Evolutionary conservation across 2,113 vertebrate genomes (phyloP), one percentile per base, ranked within the genome.

Genomic region (Phrynosoma blainvillii): DNA sequence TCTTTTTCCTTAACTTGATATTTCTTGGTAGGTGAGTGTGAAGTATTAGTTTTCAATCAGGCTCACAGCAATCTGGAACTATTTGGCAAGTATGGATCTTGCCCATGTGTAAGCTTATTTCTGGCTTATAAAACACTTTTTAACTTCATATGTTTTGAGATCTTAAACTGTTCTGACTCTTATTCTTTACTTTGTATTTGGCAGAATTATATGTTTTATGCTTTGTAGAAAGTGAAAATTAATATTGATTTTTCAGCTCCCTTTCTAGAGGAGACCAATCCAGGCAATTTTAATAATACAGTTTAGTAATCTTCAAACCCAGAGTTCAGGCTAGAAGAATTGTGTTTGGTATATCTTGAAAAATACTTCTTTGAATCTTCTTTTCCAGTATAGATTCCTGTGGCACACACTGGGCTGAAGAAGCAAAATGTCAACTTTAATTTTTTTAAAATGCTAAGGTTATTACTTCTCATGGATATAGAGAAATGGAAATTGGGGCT

Each of bases 271-370:
- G 70, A 42, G 68, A 79, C 30, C 52, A 80, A 87, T 42, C 18
- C 16, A 65, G n/a, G 5, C 42, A 85, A 73, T 30, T 21, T 21
- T 89, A 78, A 54, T 59, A 21, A 1, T 40, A 70, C 1, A 7
- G 30, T 25, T 0, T 7, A 56, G 11, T 25, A 52, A 77, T 62
- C 21, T 85, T 78, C 18, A 86, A 42, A 83, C 62, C 82, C 5
- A 40, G 52, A 79, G 42, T 16, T 30, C 40, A 36, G 2, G 0
- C 0, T 2, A 18, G 30, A 52, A 59, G 40, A 84, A 6, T 6
- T 66, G 32, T 32, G 27, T 20, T 79, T 32, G 9, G 40, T 30
- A 52, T 52, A 79, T 77, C 20, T 25, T n/a, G 40, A 68, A 82
- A 68, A 68, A 47, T 47, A 9, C 20, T 68, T 30, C 11, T 4